Percentiles rank a stretch among this genome's conserved stretches.
Evolutionary conservation across 2,797 vertebrate genomes (phyloP).

Genomic region (Gymnothorax javanicus): DNA sequence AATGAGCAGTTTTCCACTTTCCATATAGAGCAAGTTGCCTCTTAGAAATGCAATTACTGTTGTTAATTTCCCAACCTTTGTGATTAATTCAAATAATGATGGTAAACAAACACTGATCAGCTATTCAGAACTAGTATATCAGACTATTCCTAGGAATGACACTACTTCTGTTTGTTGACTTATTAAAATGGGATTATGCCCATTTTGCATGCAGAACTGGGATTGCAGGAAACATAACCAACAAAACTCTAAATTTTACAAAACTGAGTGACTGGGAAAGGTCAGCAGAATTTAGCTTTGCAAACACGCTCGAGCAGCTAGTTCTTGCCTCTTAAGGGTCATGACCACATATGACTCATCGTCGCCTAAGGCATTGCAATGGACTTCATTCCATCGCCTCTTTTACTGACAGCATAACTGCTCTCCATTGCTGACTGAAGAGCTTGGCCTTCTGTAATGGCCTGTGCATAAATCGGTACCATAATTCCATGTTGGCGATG

Average conservation of each 20-base stretch:
- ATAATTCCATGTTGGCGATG: conserved; percentile 46
- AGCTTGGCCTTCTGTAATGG: conserved; percentile 21
- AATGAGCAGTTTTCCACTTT: too few species aligned
- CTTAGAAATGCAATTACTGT: too few species aligned
- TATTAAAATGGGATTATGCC: too few species aligned
- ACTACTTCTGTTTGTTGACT: background rate
- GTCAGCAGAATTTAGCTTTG: background rate
- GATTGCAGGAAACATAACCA: background rate
- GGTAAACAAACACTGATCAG: too few species aligned
- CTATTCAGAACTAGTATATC: too few species aligned
- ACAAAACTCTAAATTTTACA: background rate
- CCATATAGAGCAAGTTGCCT: too few species aligned
- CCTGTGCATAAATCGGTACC: conserved; percentile 26
- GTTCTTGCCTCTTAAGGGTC: background rate
- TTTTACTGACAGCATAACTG: background rate
- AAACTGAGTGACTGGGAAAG: background rate
- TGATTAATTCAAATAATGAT: too few species aligned
- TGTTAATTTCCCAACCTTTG: too few species aligned
- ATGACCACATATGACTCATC: background rate
- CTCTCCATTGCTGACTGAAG: conserved; percentile 22
- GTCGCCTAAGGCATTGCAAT: conserved; percentile 7
- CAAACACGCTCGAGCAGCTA: background rate
- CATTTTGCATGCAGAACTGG: background rate
- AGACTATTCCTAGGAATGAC: background rate
- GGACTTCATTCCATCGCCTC: background rate